Base-by-base conservation (phyloP, 2,888 invertebrate genomes). In the Tipula vernalis region DNA sequence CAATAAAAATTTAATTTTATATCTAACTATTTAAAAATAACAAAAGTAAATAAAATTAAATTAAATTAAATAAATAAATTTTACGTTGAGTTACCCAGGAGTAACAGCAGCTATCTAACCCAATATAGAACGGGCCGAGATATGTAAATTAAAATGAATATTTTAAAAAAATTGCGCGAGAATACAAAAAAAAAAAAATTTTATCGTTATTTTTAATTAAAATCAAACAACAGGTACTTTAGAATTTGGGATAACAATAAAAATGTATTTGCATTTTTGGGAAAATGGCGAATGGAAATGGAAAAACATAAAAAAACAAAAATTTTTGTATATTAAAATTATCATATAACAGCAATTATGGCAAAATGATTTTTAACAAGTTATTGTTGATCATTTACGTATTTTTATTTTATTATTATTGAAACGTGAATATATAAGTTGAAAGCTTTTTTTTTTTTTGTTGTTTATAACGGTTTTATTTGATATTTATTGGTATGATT, bases 191-290 rank as follows among this genome's bases (percentile, higher is more conserved):
- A 71, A n/a, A 28, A 71, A 71, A 71, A 71, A 71, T 12, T 28
- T 18, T 71, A 71, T 71, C 71, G 28, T 71, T 71, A 71, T 71
- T 28, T 71, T 71, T 71, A 71, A 71, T 71, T 71, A 71, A 71
- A 71, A 71, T 71, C 71, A 71, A 71, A 71, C 71, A 71, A 71
- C 71, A 71, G 71, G 71, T 71, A 71, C 71, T 71, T 71, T 71
- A 71, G 71, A 71, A 71, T 18, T 71, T 28, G 71, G 71, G 71
- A 71, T 71, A 71, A 71, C 71, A 71, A 71, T 71, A 71, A 71
- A 71, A 71, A 10, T 28, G 8, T 71, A 71, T 71, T 71, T 71
- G 71, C 71, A 71, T 71, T 6, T 71, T 71, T 28, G 71, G 71
- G 71, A 71, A 71, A 18, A 71, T 71, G 71, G 71, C 6, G 28